Percentiles rank a stretch among this genome's conserved stretches.
Evolutionary conservation across 2,113 vertebrate species (phyloP).

Genomic region (Nothocercus julius): DNA sequence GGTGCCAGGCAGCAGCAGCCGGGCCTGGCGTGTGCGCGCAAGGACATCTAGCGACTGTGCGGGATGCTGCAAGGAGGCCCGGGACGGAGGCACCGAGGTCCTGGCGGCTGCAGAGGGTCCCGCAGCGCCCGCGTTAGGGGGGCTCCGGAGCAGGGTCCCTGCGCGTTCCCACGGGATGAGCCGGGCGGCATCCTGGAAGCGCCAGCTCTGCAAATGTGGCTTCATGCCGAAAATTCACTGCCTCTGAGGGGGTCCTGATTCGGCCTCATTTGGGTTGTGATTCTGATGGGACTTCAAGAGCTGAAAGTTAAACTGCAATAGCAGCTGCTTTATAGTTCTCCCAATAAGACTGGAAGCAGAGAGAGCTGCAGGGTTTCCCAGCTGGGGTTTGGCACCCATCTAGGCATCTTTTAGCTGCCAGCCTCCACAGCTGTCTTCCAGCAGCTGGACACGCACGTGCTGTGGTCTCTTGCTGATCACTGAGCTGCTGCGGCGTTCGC

Average conservation of each 20-base stretch:
- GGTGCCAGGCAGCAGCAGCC: too few relatives aligned
- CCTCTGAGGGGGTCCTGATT: too few relatives aligned
- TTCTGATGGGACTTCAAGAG: background rate
- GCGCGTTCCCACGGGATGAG: accelerated
- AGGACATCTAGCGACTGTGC: constrained; percentile 38
- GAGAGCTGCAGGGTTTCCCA: too few relatives aligned
- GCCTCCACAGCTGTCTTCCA: background rate
- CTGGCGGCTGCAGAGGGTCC: background rate
- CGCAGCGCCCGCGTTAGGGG: accelerated
- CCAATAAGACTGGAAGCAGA: background rate
- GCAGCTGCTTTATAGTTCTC: background rate
- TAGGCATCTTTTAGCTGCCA: background rate
- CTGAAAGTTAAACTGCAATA: background rate
- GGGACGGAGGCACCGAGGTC: too few relatives aligned
- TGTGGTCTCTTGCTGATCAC: background rate
- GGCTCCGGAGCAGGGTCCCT: background rate
- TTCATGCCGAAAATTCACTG: background rate
- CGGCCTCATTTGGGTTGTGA: background rate
- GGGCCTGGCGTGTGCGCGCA: background rate
- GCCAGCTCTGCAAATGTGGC: accelerated
- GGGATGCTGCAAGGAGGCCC: constrained; percentile 22
- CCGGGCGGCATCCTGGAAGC: background rate
- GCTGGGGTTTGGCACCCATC: background rate
- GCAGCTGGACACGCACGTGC: background rate
- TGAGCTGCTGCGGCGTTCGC: background rate